Evolutionary conservation across 2,113 vertebrate genomes (phyloP), one percentile per base, ranked within the genome.

Genomic region (Mormyrus iriodes): DNA sequence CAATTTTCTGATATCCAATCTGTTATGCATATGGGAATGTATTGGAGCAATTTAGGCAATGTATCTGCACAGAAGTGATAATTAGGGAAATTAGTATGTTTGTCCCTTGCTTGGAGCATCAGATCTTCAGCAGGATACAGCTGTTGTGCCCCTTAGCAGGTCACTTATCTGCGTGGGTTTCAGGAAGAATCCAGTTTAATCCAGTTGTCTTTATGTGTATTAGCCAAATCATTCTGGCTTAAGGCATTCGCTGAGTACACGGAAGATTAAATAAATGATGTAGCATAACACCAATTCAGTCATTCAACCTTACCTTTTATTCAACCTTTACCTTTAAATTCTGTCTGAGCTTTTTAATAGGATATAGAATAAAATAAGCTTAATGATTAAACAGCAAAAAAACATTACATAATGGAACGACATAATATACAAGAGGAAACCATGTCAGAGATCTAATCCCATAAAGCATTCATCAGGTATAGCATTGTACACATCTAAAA

Each of bases 261-360:
- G 19, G 73, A 42, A 79, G 35, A 42, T 42, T 79, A 79, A 79
- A 79, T 79, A 79, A 79, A 42, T 39, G 13, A 79, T 19, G 17
- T 15, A 39, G 17, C 35, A 0, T 42, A 19, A 79, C 73, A 79
- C 73, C 7, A 42, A 69, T 69, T 79, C 73, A 79, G 35, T 17
- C 13, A 39, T 42, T 39, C 17, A 42, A 42, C 73, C 73, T 39
- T 79, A 8, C 31, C 39, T 79, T 39, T 42, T 17, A 79, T 42
- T 42, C 73, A 79, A 69, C 27, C 61, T 79, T 79, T 79, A n/a
- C n/a, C n/a, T n/a, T n/a, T n/a, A n/a, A 79, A 79, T 79, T 79
- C 73, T 79, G 35, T 6, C 17, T 79, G 7, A 35, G 35, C 73
- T 42, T 79, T 79, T 79, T 39, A 79, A 79, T 79, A 17, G 31